Evolutionary conservation across 1,140 invertebrate species (phyloP).

Genomic region (Neomicropteryx cornuta): DNA sequence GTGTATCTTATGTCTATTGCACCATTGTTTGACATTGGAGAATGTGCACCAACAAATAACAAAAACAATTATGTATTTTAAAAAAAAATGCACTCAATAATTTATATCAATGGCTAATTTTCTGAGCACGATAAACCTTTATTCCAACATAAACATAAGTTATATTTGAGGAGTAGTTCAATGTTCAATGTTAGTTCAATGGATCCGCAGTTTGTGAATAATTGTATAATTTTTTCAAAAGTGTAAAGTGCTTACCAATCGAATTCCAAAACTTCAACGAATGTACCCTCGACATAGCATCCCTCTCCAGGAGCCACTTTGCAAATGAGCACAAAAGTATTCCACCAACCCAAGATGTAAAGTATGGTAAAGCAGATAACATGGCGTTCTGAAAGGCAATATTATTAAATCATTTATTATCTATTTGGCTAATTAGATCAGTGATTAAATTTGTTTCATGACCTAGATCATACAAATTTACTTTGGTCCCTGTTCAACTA

Average conservation of each 20-base stretch:
- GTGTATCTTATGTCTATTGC: no score
- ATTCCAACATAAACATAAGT: background rate
- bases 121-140: no score
- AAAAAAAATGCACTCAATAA: background rate
- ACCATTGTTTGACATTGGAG: no score
- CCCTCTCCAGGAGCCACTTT: slow-evolving; percentile 53
- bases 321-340: slow-evolving; percentile 58
- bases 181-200: background rate
- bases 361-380: slow-evolving; percentile 70
- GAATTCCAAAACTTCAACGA: slow-evolving; percentile 71
- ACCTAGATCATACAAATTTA: no score
- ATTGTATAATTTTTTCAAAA: slow-evolving; percentile 1
- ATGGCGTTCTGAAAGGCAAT: slow-evolving; percentile 55
- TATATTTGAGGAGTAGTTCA: background rate
- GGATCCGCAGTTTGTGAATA: background rate
- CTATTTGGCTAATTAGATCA: no score
- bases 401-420: background rate
- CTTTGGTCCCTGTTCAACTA: no score
- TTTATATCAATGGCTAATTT: no score
- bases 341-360: slow-evolving; percentile 58
- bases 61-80: slow-evolving; percentile 2
- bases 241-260: slow-evolving; percentile 37
- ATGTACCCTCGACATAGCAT: slow-evolving; percentile 48
- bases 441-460: no score
- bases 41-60: no score